A percentile compares a stretch with the other conserved stretches of the same genome.
Evolutionary conservation across 2,888 invertebrate species (phyloP).

Genomic region (Portevinia maculata): DNA sequence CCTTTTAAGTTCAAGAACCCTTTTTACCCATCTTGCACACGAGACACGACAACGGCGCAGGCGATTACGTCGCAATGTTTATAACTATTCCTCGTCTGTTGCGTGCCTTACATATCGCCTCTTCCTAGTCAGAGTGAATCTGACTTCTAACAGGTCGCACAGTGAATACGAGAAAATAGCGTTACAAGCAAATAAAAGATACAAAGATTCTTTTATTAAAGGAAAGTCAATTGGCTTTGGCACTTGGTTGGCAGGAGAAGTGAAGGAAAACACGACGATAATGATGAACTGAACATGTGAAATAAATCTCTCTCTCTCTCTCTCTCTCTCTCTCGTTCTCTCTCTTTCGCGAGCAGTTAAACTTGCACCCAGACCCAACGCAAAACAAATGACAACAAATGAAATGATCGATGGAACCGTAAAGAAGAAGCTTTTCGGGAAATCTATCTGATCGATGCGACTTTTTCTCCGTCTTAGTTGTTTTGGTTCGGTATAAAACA

Average conservation of each 20-base stretch:
- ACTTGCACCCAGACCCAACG: slow-evolving; percentile 24
- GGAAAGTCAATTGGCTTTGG: slow-evolving; percentile 22
- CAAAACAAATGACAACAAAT: slow-evolving; percentile 24
- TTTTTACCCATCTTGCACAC: slow-evolving; percentile 73
- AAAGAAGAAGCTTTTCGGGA: slow-evolving; percentile 55
- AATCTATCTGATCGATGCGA: slow-evolving; percentile 45
- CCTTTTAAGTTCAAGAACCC: slow-evolving; percentile 74
- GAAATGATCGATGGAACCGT: slow-evolving; percentile 51
- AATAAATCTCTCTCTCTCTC: slow-evolving; percentile 18
- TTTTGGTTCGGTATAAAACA: background rate
- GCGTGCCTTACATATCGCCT: slow-evolving; percentile 52
- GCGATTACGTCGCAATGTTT: slow-evolving; percentile 61
- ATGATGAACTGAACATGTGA: slow-evolving; percentile 10
- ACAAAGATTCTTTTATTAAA: slow-evolving; percentile 6
- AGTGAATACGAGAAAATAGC: slow-evolving; percentile 22
- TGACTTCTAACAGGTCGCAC: slow-evolving; percentile 28
- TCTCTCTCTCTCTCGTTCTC: slow-evolving; percentile 14
- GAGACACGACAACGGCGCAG: slow-evolving; percentile 48
- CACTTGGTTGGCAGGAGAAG: background rate
- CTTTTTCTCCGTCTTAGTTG: slow-evolving; percentile 9
- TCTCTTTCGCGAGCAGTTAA: too few relatives aligned
- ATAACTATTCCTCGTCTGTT: slow-evolving; percentile 55
- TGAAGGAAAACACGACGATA: background rate
- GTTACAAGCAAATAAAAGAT: slow-evolving; percentile 18
- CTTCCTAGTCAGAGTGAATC: slow-evolving; percentile 20